phyloP scores from a whole-genome alignment of 2,113 vertebrate species.

The Meriones unguiculatus region DNA sequence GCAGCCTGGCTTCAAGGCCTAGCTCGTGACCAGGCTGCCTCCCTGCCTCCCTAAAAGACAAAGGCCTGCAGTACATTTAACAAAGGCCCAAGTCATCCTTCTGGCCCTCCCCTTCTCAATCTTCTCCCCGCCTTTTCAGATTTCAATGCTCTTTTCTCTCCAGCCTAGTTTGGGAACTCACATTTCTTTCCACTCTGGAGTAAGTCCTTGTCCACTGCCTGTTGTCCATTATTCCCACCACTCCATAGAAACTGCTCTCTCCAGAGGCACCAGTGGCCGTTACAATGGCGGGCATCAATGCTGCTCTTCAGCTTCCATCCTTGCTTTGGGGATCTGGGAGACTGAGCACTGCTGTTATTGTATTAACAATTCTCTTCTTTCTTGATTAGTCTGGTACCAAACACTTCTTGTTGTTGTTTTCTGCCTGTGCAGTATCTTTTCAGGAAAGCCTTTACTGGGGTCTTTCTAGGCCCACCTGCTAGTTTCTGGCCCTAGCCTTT shows the following conservation, averaged over 20 bases:
- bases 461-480: not conserved
- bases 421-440: not conserved
- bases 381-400: slow-evolving; percentile 4
- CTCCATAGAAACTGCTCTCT: slow-evolving; percentile 67
- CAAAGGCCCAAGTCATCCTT: slow-evolving; percentile 69
- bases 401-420: not conserved
- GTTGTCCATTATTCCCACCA: slow-evolving; percentile 70
- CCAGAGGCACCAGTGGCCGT: slow-evolving; percentile 13
- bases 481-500: not conserved
- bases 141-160: slow-evolving; percentile 75
- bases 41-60: slow-evolving; percentile 52
- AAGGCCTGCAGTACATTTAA: slow-evolving; percentile 59
- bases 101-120: slow-evolving; percentile 37
- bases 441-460: not conserved
- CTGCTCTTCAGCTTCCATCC: slow-evolving; percentile 3
- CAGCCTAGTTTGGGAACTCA: slow-evolving; percentile 48
- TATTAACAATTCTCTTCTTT: not conserved
- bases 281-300: slow-evolving; percentile 39
- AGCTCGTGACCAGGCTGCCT: not conserved
- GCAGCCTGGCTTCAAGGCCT: not conserved
- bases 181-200: slow-evolving; percentile 64
- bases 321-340: slow-evolving; percentile 52
- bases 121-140: slow-evolving; percentile 65
- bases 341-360: not conserved
- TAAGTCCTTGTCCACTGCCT: slow-evolving; percentile 53